Base-by-base conservation (phyloP, 2,888 invertebrate species). In the Atrina japonica region DNA sequence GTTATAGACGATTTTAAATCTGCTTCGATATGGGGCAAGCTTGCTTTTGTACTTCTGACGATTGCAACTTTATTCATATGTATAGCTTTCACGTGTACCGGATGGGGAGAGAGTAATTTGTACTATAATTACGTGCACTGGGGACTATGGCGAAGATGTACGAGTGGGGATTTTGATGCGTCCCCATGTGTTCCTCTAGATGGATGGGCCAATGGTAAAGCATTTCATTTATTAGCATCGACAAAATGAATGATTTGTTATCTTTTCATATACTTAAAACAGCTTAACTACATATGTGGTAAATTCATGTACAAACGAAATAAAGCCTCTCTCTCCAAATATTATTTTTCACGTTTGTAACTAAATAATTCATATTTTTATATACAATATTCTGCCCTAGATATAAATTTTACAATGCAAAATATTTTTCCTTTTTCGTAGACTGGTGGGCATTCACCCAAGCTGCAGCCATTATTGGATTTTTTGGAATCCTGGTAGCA, bases 391-490 rank as follows among this genome's bases (percentile, higher is more conserved):
- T n/a, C n/a, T n/a, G n/a, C n/a, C n/a, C n/a, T n/a, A n/a, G n/a
- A n/a, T n/a, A n/a, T n/a, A n/a, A n/a, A n/a, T n/a, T n/a, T n/a
- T n/a, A n/a, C n/a, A n/a, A n/a, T n/a, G n/a, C n/a, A n/a, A n/a
- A n/a, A n/a, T n/a, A n/a, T n/a, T n/a, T 56, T n/a, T 64, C 1
- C 49, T 23, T 72, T 69, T 23, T n/a, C n/a, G n/a, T 76, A 83
- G 82, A 78, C 40, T 83, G 82, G 82, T 79, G 52, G 45, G 83
- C 78, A 0, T 77, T 76, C 9, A 56, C 73, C 6, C 83, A 83
- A 50, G 81, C 82, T 0, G 66, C 78, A 18, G 76, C 77, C 9
- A 75, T 69, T 3, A 75, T 83, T 35, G 83, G 81, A 18, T 81
- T 83, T 64, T 67, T 82, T 60, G 81, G 81, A 5, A 79, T 79